Evolutionary conservation across 2,797 vertebrate species (phyloP).

Genomic region (Otolemur crassicaudatus): DNA sequence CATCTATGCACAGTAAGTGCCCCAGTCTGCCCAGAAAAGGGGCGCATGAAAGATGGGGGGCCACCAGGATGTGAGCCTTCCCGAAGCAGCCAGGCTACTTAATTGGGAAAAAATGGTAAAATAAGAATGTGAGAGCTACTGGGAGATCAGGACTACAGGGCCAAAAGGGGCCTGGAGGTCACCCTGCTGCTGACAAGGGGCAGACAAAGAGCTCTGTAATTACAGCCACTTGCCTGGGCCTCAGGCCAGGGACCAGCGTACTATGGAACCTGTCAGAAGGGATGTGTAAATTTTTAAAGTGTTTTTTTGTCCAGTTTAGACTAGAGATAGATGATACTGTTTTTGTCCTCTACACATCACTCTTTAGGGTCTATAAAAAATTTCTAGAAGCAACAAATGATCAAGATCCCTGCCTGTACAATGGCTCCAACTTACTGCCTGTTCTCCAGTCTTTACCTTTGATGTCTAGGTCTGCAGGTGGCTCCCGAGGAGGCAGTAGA

Average conservation of each 20-base stretch:
- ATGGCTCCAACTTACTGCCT: slow-evolving; percentile 12
- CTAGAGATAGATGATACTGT: not conserved
- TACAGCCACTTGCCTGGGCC: not conserved
- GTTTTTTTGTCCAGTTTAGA: not conserved
- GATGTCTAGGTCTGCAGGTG: slow-evolving; percentile 48
- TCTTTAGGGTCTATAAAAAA: slow-evolving; percentile 36
- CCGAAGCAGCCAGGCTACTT: not conserved
- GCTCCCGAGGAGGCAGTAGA: slow-evolving; percentile 52
- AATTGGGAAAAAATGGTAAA: not conserved
- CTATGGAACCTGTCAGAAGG: not conserved
- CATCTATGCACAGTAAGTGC: not conserved
- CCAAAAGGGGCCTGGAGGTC: not conserved
- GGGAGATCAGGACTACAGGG: not conserved
- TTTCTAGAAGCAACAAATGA: slow-evolving; percentile 49
- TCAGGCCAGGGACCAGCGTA: fast-evolving
- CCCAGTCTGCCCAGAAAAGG: not conserved
- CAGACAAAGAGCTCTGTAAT: not conserved
- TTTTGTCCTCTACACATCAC: not conserved
- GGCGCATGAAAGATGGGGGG: not conserved
- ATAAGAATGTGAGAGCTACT: not conserved
- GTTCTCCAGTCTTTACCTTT: slow-evolving; percentile 56
- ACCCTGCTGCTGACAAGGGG: not conserved
- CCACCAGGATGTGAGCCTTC: not conserved
- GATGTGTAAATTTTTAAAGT: not conserved
- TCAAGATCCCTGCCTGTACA: not conserved